These are phyloP conservation scores for Rhegmatorhina hoffmannsi DNA, from an alignment of 2,113 vertebrate species.

Conservation along the genomic window DNA sequence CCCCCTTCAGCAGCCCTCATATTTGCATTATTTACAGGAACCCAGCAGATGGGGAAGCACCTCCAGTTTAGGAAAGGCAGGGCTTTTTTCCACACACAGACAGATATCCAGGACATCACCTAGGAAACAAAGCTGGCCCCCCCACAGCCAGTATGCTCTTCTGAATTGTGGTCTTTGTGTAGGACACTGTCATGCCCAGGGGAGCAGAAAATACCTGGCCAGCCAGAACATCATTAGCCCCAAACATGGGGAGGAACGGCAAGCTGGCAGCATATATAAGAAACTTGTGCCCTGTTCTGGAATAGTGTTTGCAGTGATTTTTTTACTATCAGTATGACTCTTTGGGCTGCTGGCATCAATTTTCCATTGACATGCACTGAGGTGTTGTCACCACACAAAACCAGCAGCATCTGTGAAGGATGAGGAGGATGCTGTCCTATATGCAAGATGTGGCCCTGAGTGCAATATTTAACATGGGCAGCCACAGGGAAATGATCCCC, in stretches of 20 bases:
- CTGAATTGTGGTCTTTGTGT: neutral
- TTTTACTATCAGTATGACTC: neutral
- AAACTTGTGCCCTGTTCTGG: neutral
- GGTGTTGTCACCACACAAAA: neutral
- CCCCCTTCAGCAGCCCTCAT: neutral
- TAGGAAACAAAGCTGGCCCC: neutral
- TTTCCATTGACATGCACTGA: neutral
- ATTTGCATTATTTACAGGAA: conserved; percentile 56
- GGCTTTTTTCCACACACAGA: fast-evolving
- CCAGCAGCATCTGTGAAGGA: neutral
- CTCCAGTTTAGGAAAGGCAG: neutral
- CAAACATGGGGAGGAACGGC: neutral
- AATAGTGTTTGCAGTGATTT: neutral
- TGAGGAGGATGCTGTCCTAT: neutral
- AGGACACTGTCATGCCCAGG: neutral
- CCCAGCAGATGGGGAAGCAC: neutral
- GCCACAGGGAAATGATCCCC: neutral
- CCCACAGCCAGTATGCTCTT: fast-evolving
- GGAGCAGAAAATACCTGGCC: neutral
- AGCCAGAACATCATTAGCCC: neutral
- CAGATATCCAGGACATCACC: neutral
- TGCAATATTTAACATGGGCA: neutral
- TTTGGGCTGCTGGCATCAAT: neutral
- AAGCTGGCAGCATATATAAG: neutral
- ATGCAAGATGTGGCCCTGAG: neutral